phyloP scores from a whole-genome alignment of 92 coral and sea anemone species.

The Parazoanthus atlanticus region DNA sequence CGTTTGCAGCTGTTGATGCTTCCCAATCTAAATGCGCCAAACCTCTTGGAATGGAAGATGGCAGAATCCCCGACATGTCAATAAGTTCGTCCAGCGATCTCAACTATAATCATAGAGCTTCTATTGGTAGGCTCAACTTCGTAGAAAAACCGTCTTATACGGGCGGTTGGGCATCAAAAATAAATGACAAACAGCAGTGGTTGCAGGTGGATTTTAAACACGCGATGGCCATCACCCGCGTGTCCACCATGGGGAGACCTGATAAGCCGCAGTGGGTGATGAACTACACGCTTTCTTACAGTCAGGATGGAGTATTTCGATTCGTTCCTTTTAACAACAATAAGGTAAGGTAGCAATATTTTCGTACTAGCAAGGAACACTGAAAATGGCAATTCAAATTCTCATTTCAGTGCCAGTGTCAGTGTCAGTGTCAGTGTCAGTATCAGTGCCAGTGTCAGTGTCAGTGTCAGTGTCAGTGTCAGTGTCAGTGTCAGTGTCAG shows the following conservation, averaged over 20 bases:
- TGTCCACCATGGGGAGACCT: constrained; percentile 33
- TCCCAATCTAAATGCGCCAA: neutral
- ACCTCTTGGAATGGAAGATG: constrained; percentile 34
- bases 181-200: constrained; percentile 4
- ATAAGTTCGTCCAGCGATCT: constrained; percentile 11
- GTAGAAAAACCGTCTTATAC: too few relatives aligned
- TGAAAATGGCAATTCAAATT: too few relatives aligned
- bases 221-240: constrained; percentile 8
- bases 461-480: too few relatives aligned
- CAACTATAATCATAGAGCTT: neutral
- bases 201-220: constrained; percentile 33
- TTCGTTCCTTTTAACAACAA: constrained; percentile 2
- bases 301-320: constrained; percentile 24
- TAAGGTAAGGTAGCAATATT: too few relatives aligned
- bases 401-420: too few relatives aligned
- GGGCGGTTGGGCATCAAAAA: constrained; percentile 16
- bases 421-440: too few relatives aligned
- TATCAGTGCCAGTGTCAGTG: too few relatives aligned
- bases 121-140: constrained; percentile 2
- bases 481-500: too few relatives aligned
- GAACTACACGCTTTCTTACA: constrained; percentile 20
- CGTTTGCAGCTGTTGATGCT: neutral
- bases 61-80: constrained; percentile 33
- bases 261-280: neutral
- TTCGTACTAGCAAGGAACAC: too few relatives aligned